Percentiles rank a stretch among this genome's conserved stretches.
phyloP scores from a whole-genome alignment of 2,797 vertebrate genomes.

The Siniperca obscura region DNA sequence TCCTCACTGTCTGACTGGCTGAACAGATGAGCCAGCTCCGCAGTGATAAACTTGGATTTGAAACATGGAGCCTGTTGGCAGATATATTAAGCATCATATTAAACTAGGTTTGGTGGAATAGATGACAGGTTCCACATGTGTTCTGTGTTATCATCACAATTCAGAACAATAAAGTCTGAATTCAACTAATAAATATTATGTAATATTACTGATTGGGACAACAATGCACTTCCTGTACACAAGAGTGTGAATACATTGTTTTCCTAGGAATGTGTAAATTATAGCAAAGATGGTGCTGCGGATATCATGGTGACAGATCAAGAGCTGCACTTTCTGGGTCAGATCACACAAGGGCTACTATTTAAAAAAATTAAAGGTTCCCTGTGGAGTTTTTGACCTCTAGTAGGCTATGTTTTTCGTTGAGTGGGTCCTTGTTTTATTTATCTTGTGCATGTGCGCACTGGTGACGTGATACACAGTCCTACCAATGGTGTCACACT shows the following conservation, averaged over 20 bases:
- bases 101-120: not conserved
- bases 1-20: constrained; percentile 92
- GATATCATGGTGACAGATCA: not conserved
- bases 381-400: not conserved
- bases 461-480: not conserved
- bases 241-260: not conserved
- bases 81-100: not conserved
- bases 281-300: not conserved
- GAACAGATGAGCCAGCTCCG: constrained; percentile 89
- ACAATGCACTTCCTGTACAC: not conserved
- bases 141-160: not conserved
- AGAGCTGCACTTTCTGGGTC: too few relatives aligned
- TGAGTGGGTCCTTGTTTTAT: not conserved
- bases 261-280: not conserved
- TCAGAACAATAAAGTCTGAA: not conserved
- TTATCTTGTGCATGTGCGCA: not conserved
- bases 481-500: not conserved
- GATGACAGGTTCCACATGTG: not conserved
- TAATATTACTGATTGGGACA: not conserved
- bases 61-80: constrained; percentile 80
- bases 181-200: not conserved
- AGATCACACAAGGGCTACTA: not conserved
- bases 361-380: not conserved
- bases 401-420: not conserved
- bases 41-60: constrained; percentile 87